Base-by-base conservation (phyloP, 2,888 invertebrate genomes). In the Zele albiditarsus region DNA sequence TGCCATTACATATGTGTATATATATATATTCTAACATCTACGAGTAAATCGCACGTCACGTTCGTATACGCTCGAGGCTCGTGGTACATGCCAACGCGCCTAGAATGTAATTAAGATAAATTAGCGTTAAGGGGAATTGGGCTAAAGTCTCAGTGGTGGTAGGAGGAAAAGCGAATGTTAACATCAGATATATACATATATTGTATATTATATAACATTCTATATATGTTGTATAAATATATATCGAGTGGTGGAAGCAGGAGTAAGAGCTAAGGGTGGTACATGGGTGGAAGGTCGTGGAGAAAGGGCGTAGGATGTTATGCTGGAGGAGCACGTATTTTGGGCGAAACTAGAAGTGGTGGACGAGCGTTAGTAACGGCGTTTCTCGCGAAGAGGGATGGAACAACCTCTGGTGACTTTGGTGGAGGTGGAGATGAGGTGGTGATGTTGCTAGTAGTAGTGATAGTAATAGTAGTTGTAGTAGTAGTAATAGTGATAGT, bases 51-150 rank as follows among this genome's bases (percentile, higher is more conserved):
- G 66, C 66, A 38, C 66, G 72, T 72, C 71, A 75, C 69, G 74
- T 73, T 42, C 75, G 75, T 72, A 69, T 77, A 66, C 74, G 72
- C 65, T 71, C 60, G 63, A 65, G 76, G 79, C 73, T 46, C 53
- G 66, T 75, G 68, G 80, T 81, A 80, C 83, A 81, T 82, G 82
- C 85, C 85, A 82, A 86, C 86, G 87, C 86, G 84, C 85, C 85
- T 85, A 86, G 87, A 87, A 87, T 87, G 87, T 87, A 87, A 87
- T 87, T 87, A 87, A 87, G 87, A 87, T 87, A 87, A 87, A 87
- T 87, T 87, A 87, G 87, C 87, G 87, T 87, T 86, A 87, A 85
- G 79, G 87, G 85, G 84, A 86, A 85, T 86, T 82, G 86, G 85
- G 84, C 84, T 85, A 83, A 84, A 85, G 84, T 53, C 85, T 83